Evolutionary conservation across 2,888 invertebrate species (phyloP), one percentile per base, ranked within the genome.

Genomic region (Drosophila barbarae): DNA sequence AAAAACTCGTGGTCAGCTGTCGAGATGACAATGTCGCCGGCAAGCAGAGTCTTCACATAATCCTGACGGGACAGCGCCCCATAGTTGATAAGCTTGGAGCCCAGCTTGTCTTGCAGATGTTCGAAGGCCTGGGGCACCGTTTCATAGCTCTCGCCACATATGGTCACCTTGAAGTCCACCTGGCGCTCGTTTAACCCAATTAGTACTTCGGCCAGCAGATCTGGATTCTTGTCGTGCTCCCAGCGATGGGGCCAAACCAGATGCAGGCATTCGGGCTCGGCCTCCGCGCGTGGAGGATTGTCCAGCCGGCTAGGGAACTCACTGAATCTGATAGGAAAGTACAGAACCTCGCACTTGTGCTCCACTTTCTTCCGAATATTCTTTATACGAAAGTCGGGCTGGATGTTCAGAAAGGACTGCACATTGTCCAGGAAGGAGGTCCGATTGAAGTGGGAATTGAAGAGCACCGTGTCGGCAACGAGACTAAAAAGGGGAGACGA

Each of bases 191-290:
- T 89, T 28, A 93, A 84, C 60, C 88, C 88, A 61, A 90, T 84
- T 6, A 93, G 76, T 1, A 91, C 90, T 35, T 91, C 87, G 64
- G 94, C 93, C 76, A 94, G 91, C 15, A 91, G 87, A 44, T 93
- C 92, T 0, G 94, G 94, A 84, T 93, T 92, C 88, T 94, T 94
- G 85, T 95, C 94, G 87, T 94, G 93, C 87, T 94, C 94, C 94
- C 95, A 95, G 78, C 94, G 90, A 88, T 95, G 94, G 1, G 94
- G 93, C 94, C 94, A 95, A 7, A 94, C 91, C 58, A 94, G 91
- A 78, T 92, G 92, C 44, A 93, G 75, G 69, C 74, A 79, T 53
- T 83, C 83, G 50, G 69, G 72, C 26, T 82, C 74, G 5, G 55
- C 55, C 7, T 71, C 71, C 70, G 78, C 15, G 6, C n/a, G 30